phyloP scores from a whole-genome alignment of 92 coral and sea anemone species.

The Phenganax subtilis region DNA sequence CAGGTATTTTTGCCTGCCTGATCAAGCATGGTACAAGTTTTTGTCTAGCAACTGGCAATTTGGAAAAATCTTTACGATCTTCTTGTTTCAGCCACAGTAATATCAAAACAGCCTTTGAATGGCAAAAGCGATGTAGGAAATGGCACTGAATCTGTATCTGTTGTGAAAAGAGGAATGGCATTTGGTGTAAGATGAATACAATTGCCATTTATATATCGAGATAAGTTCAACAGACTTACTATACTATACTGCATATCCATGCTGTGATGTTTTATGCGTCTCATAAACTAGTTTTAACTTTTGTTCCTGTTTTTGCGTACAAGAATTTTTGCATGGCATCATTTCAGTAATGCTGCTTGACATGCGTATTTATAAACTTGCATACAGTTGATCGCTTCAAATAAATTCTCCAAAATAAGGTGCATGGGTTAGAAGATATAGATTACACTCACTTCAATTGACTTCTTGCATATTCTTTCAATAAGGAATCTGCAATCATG shows the following conservation, averaged over 20 bases:
- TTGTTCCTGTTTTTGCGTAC: too few species aligned
- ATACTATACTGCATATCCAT: not conserved
- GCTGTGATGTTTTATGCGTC: too few species aligned
- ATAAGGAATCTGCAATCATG: constrained; percentile 78
- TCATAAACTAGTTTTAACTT: too few species aligned
- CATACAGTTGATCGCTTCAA: too few species aligned
- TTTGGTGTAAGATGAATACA: constrained; percentile 66
- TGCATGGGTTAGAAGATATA: not conserved
- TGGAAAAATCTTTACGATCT: not conserved
- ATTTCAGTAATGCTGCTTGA: too few species aligned
- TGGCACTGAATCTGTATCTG: constrained; percentile 53
- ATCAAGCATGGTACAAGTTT: not conserved
- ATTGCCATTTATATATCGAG: not conserved
- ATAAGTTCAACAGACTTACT: not conserved
- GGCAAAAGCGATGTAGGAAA: constrained; percentile 50
- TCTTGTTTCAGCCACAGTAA: constrained; percentile 63
- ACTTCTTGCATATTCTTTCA: not conserved
- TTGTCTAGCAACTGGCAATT: too few species aligned
- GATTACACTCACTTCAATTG: not conserved
- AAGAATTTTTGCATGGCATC: too few species aligned
- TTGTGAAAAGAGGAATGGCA: constrained; percentile 62
- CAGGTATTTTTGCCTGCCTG: not conserved
- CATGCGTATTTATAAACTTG: too few species aligned
- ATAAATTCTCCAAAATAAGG: too few species aligned
- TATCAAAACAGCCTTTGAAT: constrained; percentile 60